phyloP scores from a whole-genome alignment of 1,140 invertebrate species.

The Bombus turneri region DNA sequence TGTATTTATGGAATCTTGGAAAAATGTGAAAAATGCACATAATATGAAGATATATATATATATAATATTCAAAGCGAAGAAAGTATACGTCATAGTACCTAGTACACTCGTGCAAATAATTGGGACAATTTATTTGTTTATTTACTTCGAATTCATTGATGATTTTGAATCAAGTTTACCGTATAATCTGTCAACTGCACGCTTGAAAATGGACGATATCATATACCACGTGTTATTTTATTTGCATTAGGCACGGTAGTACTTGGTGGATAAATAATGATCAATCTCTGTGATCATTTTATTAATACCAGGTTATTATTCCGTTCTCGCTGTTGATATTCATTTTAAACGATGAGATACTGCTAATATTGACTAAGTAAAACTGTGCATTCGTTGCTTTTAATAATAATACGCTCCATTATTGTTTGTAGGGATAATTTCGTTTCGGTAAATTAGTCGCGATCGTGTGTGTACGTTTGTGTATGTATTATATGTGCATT shows the following conservation, averaged over 20 bases:
- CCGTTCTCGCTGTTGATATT: conserved; percentile 4
- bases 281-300: conserved; percentile 11
- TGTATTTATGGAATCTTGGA: too few species aligned
- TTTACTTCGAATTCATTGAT: too few species aligned
- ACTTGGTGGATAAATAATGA: not conserved
- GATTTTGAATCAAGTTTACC: too few species aligned
- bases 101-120: too few species aligned
- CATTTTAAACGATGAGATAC: not conserved
- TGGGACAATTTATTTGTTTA: too few species aligned
- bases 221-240: not conserved
- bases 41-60: too few species aligned
- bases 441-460: not conserved
- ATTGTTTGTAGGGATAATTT: conserved; percentile 8
- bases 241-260: not conserved
- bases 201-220: not conserved
- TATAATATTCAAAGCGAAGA: too few species aligned
- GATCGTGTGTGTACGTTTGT: too few species aligned
- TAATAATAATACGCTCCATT: conserved; percentile 3
- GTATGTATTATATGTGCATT: not conserved
- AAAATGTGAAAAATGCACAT: too few species aligned
- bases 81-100: too few species aligned
- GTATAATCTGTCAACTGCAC: too few species aligned
- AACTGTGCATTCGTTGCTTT: conserved; percentile 9
- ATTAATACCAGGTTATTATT: conserved; percentile 1
- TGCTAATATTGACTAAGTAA: conserved; percentile 15